Base-by-base conservation (phyloP, 2,797 vertebrate genomes). In the Amazonetta brasiliensis region DNA sequence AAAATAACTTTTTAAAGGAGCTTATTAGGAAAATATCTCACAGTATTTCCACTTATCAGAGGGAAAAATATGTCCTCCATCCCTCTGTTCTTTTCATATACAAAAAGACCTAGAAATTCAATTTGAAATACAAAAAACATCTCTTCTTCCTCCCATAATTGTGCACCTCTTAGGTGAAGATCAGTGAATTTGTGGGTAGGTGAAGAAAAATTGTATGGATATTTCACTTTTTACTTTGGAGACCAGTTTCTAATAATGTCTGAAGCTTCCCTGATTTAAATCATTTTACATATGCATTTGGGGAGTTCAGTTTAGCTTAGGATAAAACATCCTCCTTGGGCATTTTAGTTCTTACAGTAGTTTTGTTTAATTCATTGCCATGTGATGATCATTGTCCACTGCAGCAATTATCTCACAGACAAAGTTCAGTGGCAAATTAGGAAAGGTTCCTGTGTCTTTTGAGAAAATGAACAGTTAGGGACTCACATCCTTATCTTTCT, bases 361-460 rank as follows among this genome's bases (percentile, higher is more conserved):
- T 20, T 81, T 77, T 80, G 16, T 60, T 26, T 25, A 6, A 7
- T 44, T 63, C 12, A 20, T 43, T 18, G 12, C 37, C 18, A 16
- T 0, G 0, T 18, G 37, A 14, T 13, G 33, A 7, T 28, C 60
- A 19, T 25, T 75, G 72, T 7, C 59, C 39, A 13, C 31, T 43
- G 35, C 84, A 48, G 15, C 15, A 39, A 23, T 7, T 28, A 8
- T 20, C 17, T 23, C 44, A 35, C 1, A 10, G 17, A 37, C 3
- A 12, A 3, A 64, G 66, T 83, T 56, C 28, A 25, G 25, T 30
- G 12, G 31, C 35, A 59, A 21, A 35, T 62, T 22, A 85, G 30
- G 19, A 64, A 31, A 58, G 0, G 1, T 21, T 76, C 19, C 33
- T 41, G 3, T 20, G 11, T 30, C 15, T 83, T 82, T 28, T 69